Evolutionary conservation across 2,113 vertebrate genomes (phyloP), one percentile per base, ranked within the genome.

Genomic region (Rhizomys pruinosus): DNA sequence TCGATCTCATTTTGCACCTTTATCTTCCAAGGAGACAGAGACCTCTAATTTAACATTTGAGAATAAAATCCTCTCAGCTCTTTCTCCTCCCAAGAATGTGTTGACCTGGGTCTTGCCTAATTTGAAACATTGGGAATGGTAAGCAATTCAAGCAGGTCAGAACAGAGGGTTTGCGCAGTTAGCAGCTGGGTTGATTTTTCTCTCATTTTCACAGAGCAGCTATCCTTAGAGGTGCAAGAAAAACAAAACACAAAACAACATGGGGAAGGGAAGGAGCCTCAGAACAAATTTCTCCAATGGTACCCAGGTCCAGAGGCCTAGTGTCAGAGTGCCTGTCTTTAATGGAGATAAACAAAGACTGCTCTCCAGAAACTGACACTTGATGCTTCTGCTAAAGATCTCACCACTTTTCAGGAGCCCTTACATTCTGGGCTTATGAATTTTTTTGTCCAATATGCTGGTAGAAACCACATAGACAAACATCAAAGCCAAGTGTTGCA

Each of bases 201-300:
- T 87, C 29, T 68, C 42, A 37, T 23, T 72, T 13, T 79, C 55
- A 72, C 12, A 55, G 25, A 23, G 16, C 27, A 90, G 27, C 66
- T 61, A 44, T 63, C 4, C 4, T 25, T 79, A 61, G 72, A 89
- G 47, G 6, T 29, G 17, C 72, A 76, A 78, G 20, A 84, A n/a
- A 90, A 93, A 78, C 27, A 90, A 92, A 78, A 61, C 47, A 71
- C 69, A 81, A 81, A 90, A 59, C 55, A 74, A 92, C 15, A 32
- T 52, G 29, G 15, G 6, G 57, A 74, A 32, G 4, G 37, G 59
- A 44, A 71, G 44, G 69, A 39, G 1, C 42, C 37, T 90, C 72
- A 84, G 32, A n/a, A 77, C 72, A 34, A 44, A 23, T 90, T 64
- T 59, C 1, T 73, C 55, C 37, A 44, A 11, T 80, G 32, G 27